Evolutionary conservation across 2,888 invertebrate species (phyloP).

Genomic region (Anorthoa munda): DNA sequence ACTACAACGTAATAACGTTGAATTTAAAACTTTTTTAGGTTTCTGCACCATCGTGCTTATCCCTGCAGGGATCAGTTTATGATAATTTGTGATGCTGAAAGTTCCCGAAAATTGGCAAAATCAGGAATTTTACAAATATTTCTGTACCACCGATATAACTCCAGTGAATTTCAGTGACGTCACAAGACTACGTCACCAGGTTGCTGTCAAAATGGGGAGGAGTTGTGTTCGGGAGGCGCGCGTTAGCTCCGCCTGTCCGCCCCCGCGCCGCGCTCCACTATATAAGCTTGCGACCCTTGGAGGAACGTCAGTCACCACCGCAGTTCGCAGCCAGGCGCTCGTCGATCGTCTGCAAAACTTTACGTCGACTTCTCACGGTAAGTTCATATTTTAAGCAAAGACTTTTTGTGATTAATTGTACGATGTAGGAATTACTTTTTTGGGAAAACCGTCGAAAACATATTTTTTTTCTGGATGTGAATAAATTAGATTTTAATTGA

Average conservation of each 20-base stretch:
- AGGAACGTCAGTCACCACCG: slow-evolving; percentile 72
- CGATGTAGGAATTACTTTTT: background rate
- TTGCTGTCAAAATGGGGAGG: slow-evolving; percentile 84
- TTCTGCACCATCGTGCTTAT: background rate
- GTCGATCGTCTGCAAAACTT: slow-evolving; percentile 79
- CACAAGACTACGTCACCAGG: slow-evolving; percentile 70
- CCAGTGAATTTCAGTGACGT: slow-evolving; percentile 72
- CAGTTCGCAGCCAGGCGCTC: slow-evolving; percentile 66
- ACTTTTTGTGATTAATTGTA: background rate
- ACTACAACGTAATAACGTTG: too few relatives aligned
- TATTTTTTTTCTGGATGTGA: background rate
- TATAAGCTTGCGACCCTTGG: slow-evolving; percentile 79
- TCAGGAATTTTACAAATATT: background rate
- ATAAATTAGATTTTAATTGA: background rate
- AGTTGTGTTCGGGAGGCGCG: slow-evolving; percentile 72
- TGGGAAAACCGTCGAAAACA: background rate
- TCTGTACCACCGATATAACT: background rate
- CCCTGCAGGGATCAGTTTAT: background rate
- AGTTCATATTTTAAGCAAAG: slow-evolving; percentile 69
- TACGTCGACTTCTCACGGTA: slow-evolving; percentile 84
- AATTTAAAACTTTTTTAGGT: too few relatives aligned
- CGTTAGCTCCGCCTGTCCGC: slow-evolving; percentile 79
- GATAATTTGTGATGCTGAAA: background rate
- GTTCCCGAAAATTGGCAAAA: background rate
- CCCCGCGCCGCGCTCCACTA: slow-evolving; percentile 74